A percentile compares a stretch with the other conserved stretches of the same genome.
Evolutionary conservation across 2,113 vertebrate species (phyloP).

Genomic region (Dromiciops gliroides): DNA sequence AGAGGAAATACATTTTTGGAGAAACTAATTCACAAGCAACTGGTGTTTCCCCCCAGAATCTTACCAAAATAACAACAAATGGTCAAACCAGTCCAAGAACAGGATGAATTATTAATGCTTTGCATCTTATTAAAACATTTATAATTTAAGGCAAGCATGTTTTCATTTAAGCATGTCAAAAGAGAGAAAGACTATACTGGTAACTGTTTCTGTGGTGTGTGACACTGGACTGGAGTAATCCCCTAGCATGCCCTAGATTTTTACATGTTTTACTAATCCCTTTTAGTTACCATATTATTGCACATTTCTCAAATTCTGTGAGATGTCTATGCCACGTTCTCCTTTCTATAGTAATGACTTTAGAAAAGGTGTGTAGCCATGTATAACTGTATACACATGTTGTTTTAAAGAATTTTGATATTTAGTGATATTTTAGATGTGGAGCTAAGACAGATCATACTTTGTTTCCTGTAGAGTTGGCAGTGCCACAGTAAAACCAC

Average conservation of each 20-base stretch:
- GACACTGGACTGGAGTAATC: background rate
- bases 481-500: constrained; percentile 97
- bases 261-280: background rate
- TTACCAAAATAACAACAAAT: constrained; percentile 28
- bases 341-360: background rate
- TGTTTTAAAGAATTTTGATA: background rate
- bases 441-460: background rate
- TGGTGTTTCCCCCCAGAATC: background rate
- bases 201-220: background rate
- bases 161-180: background rate
- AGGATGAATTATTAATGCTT: background rate
- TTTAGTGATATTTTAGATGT: constrained; percentile 5
- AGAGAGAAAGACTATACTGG: background rate
- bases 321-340: constrained; percentile 30
- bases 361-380: background rate
- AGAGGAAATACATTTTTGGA: background rate
- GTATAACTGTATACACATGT: background rate
- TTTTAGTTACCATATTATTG: constrained; percentile 4
- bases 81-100: background rate
- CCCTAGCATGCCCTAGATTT: background rate
- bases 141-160: background rate
- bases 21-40: no score
- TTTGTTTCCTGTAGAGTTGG: constrained; percentile 89
- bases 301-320: constrained; percentile 21
- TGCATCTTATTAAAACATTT: background rate